phyloP scores from a whole-genome alignment of 2,888 invertebrate species.

The Melanostoma mellinum region DNA sequence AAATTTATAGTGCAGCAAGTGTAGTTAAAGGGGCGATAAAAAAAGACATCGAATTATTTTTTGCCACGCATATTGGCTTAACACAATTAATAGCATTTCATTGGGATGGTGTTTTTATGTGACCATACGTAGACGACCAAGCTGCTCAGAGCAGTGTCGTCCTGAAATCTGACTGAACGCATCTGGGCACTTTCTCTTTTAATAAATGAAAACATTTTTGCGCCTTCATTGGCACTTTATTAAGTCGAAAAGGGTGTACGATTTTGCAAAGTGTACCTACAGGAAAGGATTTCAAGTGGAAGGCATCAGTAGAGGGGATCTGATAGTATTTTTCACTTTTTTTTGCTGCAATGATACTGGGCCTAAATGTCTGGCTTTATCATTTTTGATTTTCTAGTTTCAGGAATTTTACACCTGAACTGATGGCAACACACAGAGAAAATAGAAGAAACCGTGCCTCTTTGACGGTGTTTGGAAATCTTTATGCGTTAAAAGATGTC shows the following conservation, averaged over 20 bases:
- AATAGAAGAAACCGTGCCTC: too few species aligned
- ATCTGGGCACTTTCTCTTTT: conserved; percentile 42
- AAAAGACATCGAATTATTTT: conserved; percentile 53
- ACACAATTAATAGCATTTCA: conserved; percentile 68
- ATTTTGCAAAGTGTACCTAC: too few species aligned
- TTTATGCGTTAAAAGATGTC: too few species aligned
- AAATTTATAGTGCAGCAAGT: conserved; percentile 68
- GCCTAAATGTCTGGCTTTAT: too few species aligned
- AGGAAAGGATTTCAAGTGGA: too few species aligned
- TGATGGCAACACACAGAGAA: too few species aligned
- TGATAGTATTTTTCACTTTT: too few species aligned
- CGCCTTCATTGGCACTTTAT: conserved; percentile 42
- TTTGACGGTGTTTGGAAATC: too few species aligned
- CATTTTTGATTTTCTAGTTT: too few species aligned
- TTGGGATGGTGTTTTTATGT: conserved; percentile 4
- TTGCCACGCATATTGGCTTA: conserved; percentile 67
- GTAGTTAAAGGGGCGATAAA: conserved; percentile 41
- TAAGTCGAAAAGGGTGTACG: conserved; percentile 22
- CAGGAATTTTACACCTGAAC: too few species aligned
- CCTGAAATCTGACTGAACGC: conserved; percentile 14
- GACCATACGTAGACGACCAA: conserved; percentile 4
- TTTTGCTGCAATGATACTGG: too few species aligned
- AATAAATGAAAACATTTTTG: conserved; percentile 54
- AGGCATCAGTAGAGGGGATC: too few species aligned
- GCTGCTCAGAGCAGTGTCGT: conserved; percentile 2